Percentiles rank a stretch among this genome's conserved stretches.
These are phyloP conservation scores for Drosophila lowei DNA, from an alignment of 1,140 invertebrate genomes.

Conservation along the genomic window DNA sequence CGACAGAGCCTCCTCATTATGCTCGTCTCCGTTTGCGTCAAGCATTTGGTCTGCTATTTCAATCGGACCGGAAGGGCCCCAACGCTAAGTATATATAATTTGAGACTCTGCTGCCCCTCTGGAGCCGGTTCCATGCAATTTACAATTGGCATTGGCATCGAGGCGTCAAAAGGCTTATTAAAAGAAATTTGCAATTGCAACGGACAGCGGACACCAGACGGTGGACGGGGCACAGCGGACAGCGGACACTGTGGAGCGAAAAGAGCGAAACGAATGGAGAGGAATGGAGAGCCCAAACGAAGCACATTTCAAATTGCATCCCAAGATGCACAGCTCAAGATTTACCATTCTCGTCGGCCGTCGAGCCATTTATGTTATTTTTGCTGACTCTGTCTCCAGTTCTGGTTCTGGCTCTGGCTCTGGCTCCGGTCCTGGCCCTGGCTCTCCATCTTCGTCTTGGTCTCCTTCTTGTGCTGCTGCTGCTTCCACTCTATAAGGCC, in stretches of 20 bases:
- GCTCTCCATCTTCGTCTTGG: slow-evolving; percentile 12
- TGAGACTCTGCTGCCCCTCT: slow-evolving; percentile 22
- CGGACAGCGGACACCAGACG: slow-evolving; percentile 28
- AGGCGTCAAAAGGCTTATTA: slow-evolving; percentile 82
- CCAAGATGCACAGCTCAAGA: slow-evolving; percentile 58
- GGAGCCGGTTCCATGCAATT: slow-evolving; percentile 55
- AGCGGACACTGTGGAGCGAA: slow-evolving; percentile 24
- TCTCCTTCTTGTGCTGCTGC: slow-evolving; percentile 1
- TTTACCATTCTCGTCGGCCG: slow-evolving; percentile 47
- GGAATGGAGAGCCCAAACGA: slow-evolving; percentile 28
- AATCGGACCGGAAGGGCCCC: slow-evolving; percentile 55
- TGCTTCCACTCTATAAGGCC: slow-evolving; percentile 50
- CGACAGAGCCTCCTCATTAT: slow-evolving; percentile 48
- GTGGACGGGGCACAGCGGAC: not conserved
- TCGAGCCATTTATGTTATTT: slow-evolving; percentile 58
- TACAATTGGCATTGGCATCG: slow-evolving; percentile 74
- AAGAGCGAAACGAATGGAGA: slow-evolving; percentile 28
- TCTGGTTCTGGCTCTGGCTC: too few relatives aligned
- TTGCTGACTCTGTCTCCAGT: too few relatives aligned
- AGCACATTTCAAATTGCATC: slow-evolving; percentile 48
- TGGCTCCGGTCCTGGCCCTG: slow-evolving; percentile 1
- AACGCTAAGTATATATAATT: slow-evolving; percentile 73
- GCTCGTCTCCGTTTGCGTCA: slow-evolving; percentile 56
- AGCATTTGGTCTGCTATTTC: slow-evolving; percentile 65
- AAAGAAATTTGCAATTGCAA: slow-evolving; percentile 81